These are phyloP conservation scores for Minunthozetes semirufus DNA, from an alignment of 2,888 invertebrate genomes.

Conservation along the genomic window DNA sequence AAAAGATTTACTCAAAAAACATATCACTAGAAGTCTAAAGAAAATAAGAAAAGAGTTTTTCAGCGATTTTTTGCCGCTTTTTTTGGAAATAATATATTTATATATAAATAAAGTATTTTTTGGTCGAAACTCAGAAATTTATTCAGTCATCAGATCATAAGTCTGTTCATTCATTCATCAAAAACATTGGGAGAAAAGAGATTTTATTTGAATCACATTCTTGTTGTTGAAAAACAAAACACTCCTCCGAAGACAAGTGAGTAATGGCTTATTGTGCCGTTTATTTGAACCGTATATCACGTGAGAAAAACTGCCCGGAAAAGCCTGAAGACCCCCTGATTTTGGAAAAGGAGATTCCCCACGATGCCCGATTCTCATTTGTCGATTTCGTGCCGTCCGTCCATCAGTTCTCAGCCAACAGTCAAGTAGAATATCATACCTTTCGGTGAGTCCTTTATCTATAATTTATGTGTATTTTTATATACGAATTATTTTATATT, in stretches of 20 bases:
- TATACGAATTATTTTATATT: too few relatives aligned
- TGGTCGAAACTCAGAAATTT: too few relatives aligned
- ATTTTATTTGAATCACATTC: not conserved
- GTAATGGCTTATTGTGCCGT: constrained; percentile 36
- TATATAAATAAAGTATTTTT: too few relatives aligned
- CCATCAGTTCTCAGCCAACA: constrained; percentile 13
- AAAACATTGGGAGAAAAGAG: not conserved
- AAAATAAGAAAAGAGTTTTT: too few relatives aligned
- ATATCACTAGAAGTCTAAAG: too few relatives aligned
- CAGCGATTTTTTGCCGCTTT: too few relatives aligned
- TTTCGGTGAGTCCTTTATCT: constrained; percentile 16
- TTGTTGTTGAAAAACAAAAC: not conserved
- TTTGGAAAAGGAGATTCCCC: constrained; percentile 29
- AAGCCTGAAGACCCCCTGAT: constrained; percentile 35
- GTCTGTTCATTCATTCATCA: not conserved
- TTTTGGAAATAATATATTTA: too few relatives aligned
- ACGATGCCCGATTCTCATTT: constrained; percentile 33
- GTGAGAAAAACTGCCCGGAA: constrained; percentile 33
- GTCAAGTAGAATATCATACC: constrained; percentile 31
- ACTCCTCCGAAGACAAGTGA: not conserved
- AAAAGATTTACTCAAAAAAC: too few relatives aligned
- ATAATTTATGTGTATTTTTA: not conserved
- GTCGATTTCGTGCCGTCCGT: constrained; percentile 35
- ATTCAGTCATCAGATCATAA: too few relatives aligned
- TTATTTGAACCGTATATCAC: constrained; percentile 34